Base-by-base conservation (phyloP, 2,113 vertebrate species). In the Mormyrus iriodes region DNA sequence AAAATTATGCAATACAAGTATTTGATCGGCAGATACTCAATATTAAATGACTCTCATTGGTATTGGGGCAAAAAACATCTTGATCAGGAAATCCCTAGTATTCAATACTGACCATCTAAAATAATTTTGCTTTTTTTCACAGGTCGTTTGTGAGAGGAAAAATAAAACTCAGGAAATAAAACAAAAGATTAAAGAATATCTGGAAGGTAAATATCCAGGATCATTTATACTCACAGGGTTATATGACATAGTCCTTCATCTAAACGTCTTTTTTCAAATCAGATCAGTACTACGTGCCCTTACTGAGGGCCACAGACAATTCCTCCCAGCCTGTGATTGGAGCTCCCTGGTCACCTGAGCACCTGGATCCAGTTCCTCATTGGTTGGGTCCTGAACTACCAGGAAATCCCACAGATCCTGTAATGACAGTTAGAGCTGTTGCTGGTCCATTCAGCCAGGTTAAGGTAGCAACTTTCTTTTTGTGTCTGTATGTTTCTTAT, bases 61-160 rank as follows among this genome's bases (percentile, higher is more conserved):
- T 55, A 55, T 21, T 55, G 53, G 19, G 53, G 1, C 55, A 24
- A 58, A 55, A 24, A n/a, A n/a, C 7, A 58, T 24, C 55, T 58
- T 24, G 21, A 58, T 58, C 55, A 58, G 55, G 55, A 27, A 42
- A 79, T 84, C 35, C 0, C 39, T 24, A 39, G 39, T 84, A n/a
- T n/a, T 48, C 42, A 84, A 7, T 84, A 48, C 39, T 46, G 44
- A 84, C 21, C 42, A 48, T 6, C 13, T 27, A n/a, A 69, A 2
- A 88, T 76, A 42, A 42, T 73, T 55, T 69, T 89, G 46, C 76
- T 86, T 93, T 1, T 69, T 89, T 87, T n/a, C 88, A 90, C 92
- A 99, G 98, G 95, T 99, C 4, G 96, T 98, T 92, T 99, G 98
- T 96, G 98, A 98, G 95, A 96, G 98, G 94, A 98, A 97, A 95